Base-by-base conservation (phyloP, 1,140 invertebrate genomes). In the Nasonia vitripennis region DNA sequence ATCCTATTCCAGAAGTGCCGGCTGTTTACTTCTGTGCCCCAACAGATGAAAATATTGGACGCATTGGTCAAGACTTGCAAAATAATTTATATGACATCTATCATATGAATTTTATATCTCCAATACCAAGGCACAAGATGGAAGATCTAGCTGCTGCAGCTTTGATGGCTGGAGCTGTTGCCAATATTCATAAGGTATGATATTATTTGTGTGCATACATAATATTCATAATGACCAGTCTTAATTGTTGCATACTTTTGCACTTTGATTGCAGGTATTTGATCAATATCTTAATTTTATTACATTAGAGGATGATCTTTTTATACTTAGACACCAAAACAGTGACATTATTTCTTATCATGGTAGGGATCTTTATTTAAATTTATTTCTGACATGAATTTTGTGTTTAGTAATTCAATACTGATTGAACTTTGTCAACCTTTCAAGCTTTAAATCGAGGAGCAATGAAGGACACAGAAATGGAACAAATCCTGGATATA, bases 281-380 rank as follows among this genome's bases (percentile, higher is more conserved):
- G 98, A 99, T 93, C 99, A 99, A 92, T 99, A 99, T 95, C 94
- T 99, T 51, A 99, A 99, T 94, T 99, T 99, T 91, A 99, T 99
- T 89, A 97, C 97, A 48, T 94, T 99, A 81, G 99, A 99, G 95
- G 98, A 99, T 93, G 98, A 99, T 92, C 95, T 99, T 92, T 99
- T 99, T 93, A 96, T 98, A 86, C 94, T 99, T 83, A 96, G 97
- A 91, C 97, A 99, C 93, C 98, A 98, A 92, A 97, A 98, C 89
- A 97, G 97, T 89, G 97, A 99, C 88, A 92, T 95, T 55, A 95
- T 99, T 86, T 99, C 98, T 11, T 99, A 99, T 94, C 99, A 99
- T 95, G 95, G 96, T 97, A 94, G 94, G 92, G 93, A 31, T 78
- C 9, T 70, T 31, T 74, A 81, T 14, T 17, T 55, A 20, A 55